phyloP scores from a whole-genome alignment of 2,797 vertebrate species.

The Pangasius krempfi region DNA sequence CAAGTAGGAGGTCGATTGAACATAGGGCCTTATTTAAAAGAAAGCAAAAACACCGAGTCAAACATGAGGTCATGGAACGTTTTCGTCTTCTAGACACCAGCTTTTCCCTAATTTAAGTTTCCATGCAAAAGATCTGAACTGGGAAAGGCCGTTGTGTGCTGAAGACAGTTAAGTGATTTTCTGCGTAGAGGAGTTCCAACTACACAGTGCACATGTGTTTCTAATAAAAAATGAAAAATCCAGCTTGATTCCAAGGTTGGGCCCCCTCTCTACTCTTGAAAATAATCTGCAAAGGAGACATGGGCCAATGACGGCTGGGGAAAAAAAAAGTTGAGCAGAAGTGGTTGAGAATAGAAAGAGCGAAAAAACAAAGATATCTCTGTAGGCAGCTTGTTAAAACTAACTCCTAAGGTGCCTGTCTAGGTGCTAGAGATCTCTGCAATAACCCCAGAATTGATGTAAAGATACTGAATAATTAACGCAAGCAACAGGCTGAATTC shows the following conservation, averaged over 20 bases:
- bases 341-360: slow-evolving; percentile 33
- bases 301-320: slow-evolving; percentile 53
- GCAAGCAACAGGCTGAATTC: slow-evolving; percentile 24
- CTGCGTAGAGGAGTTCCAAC: slow-evolving; percentile 59
- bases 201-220: slow-evolving; percentile 61
- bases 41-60: slow-evolving; percentile 44
- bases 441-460: slow-evolving; percentile 16
- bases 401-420: slow-evolving; percentile 23
- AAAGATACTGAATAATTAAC: slow-evolving; percentile 28
- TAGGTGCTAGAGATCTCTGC: slow-evolving; percentile 30
- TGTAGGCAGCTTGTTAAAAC: slow-evolving; percentile 41
- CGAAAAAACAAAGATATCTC: slow-evolving; percentile 44
- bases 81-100: slow-evolving; percentile 52
- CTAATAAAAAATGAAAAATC: slow-evolving; percentile 48
- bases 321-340: slow-evolving; percentile 18
- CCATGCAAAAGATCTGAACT: slow-evolving; percentile 59
- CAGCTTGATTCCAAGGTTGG: slow-evolving; percentile 52
- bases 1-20: slow-evolving; percentile 50
- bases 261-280: slow-evolving; percentile 56
- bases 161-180: slow-evolving; percentile 60
- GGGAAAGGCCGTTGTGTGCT: slow-evolving; percentile 58
- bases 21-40: slow-evolving; percentile 42
- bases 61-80: slow-evolving; percentile 57
- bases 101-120: slow-evolving; percentile 60
- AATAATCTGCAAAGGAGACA: slow-evolving; percentile 54